These are phyloP conservation scores for Erebia aethiops DNA, from an alignment of 2,888 invertebrate species.

Conservation along the genomic window DNA sequence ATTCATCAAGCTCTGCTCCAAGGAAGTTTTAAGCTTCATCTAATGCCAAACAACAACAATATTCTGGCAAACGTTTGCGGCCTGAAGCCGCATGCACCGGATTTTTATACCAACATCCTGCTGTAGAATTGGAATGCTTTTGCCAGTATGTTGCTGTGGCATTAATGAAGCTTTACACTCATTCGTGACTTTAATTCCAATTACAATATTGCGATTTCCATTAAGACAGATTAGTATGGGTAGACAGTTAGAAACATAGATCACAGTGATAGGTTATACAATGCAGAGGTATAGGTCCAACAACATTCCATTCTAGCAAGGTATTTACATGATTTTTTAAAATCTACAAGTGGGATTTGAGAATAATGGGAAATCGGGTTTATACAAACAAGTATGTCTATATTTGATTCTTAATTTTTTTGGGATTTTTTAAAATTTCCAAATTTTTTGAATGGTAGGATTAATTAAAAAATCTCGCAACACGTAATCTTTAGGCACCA, in stretches of 20 bases:
- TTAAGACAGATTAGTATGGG: slow-evolving; percentile 64
- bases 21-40: too few species aligned
- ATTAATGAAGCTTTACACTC: background rate
- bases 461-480: too few species aligned
- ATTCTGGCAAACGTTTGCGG: too few species aligned
- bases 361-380: background rate
- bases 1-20: too few species aligned
- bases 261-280: slow-evolving; percentile 18
- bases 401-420: background rate
- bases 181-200: background rate
- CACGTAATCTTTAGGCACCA: too few species aligned
- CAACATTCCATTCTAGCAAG: slow-evolving; percentile 17
- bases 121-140: too few species aligned
- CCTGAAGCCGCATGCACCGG: too few species aligned
- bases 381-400: background rate
- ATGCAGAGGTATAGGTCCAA: background rate
- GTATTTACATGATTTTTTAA: background rate
- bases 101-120: too few species aligned
- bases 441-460: too few species aligned
- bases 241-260: slow-evolving; percentile 43
- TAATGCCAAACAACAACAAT: too few species aligned
- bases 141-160: too few species aligned
- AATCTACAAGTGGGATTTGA: background rate
- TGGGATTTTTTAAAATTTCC: background rate
- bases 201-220: slow-evolving; percentile 58